A percentile compares a stretch with the other conserved stretches of the same genome.
These are phyloP conservation scores for Entomobrya proxima DNA, from an alignment of 2,888 invertebrate species.

Conservation along the genomic window DNA sequence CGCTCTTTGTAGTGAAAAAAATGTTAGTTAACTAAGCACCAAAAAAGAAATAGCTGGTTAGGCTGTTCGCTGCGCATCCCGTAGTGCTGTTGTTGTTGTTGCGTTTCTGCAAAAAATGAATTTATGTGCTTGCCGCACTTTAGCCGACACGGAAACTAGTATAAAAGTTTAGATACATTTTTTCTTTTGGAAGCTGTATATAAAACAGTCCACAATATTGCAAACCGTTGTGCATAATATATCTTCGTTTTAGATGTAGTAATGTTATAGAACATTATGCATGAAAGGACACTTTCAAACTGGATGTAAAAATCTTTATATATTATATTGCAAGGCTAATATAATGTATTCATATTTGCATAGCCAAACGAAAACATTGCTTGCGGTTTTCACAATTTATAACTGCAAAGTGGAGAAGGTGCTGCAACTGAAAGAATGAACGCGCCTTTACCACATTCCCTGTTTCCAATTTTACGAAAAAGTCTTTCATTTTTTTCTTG, in stretches of 20 bases:
- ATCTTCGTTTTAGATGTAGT: too few species aligned
- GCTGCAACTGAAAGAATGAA: neutral
- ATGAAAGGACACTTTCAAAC: too few species aligned
- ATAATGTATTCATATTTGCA: neutral
- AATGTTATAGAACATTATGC: too few species aligned
- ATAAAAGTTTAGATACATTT: neutral
- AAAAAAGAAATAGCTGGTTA: neutral
- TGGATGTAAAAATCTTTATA: too few species aligned
- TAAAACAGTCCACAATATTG: too few species aligned
- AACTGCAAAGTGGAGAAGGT: constrained; percentile 24
- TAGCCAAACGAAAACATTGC: neutral
- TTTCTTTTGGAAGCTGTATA: neutral
- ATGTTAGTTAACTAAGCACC: neutral
- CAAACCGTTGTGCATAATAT: too few species aligned
- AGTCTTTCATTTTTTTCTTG: neutral
- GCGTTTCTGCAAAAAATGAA: neutral
- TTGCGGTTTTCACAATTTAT: constrained; percentile 30
- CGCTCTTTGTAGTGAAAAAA: neutral
- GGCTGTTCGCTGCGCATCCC: neutral
- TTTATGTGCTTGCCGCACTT: constrained; percentile 12
- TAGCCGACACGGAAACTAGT: neutral
- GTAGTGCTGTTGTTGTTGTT: neutral
- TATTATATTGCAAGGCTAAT: too few species aligned
- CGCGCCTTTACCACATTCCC: neutral
- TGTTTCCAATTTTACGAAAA: neutral